These are phyloP conservation scores for Planiliza haematocheilus DNA, from an alignment of 2,113 vertebrate genomes.

Conservation along the genomic window DNA sequence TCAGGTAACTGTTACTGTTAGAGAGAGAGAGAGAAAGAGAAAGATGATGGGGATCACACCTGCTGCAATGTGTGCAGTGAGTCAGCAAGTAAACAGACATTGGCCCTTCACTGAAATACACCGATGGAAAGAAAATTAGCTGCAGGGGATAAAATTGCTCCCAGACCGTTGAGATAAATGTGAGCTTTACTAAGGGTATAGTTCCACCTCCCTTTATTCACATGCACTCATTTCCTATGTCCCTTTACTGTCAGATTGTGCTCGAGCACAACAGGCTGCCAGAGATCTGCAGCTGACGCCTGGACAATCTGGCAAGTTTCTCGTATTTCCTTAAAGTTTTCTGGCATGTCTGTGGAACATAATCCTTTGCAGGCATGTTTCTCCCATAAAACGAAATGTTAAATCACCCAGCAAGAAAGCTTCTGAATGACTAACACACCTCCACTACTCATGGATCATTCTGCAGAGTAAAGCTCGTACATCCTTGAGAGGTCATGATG, in stretches of 20 bases:
- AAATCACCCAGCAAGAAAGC: too few relatives aligned
- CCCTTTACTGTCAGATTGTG: background rate
- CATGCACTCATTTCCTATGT: too few relatives aligned
- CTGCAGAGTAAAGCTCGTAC: too few relatives aligned
- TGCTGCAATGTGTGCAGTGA: slow-evolving; percentile 44
- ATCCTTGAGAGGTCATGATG: too few relatives aligned
- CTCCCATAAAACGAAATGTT: background rate
- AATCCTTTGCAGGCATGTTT: background rate
- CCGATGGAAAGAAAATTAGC: background rate
- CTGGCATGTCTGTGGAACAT: too few relatives aligned
- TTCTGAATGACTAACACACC: too few relatives aligned
- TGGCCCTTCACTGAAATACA: background rate
- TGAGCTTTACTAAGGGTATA: background rate
- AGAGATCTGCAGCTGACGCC: background rate
- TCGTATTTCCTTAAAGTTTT: too few relatives aligned
- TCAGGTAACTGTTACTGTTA: slow-evolving; percentile 50
- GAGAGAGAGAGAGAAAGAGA: background rate
- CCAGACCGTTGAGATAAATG: background rate
- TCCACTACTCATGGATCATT: too few relatives aligned
- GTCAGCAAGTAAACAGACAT: slow-evolving; percentile 47
- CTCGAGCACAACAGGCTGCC: background rate
- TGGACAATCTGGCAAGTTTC: background rate
- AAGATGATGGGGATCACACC: slow-evolving; percentile 48
- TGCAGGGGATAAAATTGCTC: background rate
- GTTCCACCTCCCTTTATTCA: background rate